A percentile compares a stretch with the other conserved stretches of the same genome.
phyloP scores from a whole-genome alignment of 1,140 invertebrate species.

The Formica exsecta region DNA sequence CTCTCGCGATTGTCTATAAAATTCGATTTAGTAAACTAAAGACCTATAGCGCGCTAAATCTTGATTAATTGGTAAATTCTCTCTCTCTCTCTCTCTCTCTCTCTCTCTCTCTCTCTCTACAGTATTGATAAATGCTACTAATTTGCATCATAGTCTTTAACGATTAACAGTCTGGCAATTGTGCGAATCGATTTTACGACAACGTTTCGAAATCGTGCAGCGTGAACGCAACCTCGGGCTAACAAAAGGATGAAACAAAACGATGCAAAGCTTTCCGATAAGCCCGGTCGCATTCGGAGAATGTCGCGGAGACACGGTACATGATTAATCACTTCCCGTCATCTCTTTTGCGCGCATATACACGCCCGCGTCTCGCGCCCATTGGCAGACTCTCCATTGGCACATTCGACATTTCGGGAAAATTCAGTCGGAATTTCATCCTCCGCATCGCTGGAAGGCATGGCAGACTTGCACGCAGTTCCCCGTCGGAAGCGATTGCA shows the following conservation, averaged over 20 bases:
- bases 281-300: slow-evolving; percentile 10
- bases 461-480: background rate
- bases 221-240: background rate
- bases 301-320: slow-evolving; percentile 45
- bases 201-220: background rate
- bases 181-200: slow-evolving; percentile 16
- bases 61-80: slow-evolving; percentile 1
- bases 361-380: background rate
- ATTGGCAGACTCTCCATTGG: background rate
- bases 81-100: too few species aligned
- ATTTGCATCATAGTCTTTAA: background rate
- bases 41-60: background rate
- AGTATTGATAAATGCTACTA: background rate
- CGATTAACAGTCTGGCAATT: slow-evolving; percentile 16
- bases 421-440: slow-evolving; percentile 41
- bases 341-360: slow-evolving; percentile 15
- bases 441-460: slow-evolving; percentile 29
- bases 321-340: slow-evolving; percentile 46
- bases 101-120: background rate
- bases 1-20: background rate
- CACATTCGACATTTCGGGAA: slow-evolving; percentile 39
- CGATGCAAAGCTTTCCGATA: slow-evolving; percentile 11
- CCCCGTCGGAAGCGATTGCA: slow-evolving; percentile 16
- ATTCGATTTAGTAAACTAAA: slow-evolving; percentile 14
- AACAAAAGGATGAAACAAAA: slow-evolving; percentile 16